Evolutionary conservation across 1,140 invertebrate species (phyloP).

Genomic region (Mylabris phalerata): DNA sequence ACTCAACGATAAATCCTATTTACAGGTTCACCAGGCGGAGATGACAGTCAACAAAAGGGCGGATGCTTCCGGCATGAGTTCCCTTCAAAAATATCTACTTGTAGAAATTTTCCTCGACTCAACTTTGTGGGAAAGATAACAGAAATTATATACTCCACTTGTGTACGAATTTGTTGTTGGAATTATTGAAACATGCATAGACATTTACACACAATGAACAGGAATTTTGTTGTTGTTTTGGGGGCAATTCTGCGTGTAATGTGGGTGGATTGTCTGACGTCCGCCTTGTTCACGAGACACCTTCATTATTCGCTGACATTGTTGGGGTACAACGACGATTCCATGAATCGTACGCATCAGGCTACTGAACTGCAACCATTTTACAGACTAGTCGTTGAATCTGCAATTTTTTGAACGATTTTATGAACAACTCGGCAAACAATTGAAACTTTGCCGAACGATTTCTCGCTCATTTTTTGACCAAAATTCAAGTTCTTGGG

Average conservation of each 20-base stretch:
- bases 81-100: no score
- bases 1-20: constrained; percentile 1
- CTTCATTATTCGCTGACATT: not conserved
- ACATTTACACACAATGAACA: constrained; percentile 34
- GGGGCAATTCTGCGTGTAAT: constrained; percentile 6
- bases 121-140: no score
- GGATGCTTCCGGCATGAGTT: no score
- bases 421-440: no score
- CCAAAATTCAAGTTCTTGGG: no score
- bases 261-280: constrained; percentile 17
- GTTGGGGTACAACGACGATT: no score
- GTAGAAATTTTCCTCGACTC: no score
- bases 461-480: no score
- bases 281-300: constrained; percentile 1
- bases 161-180: constrained; percentile 24
- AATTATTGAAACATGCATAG: constrained; percentile 35
- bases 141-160: no score
- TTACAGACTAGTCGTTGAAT: not conserved
- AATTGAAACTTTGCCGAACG: no score
- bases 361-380: not conserved
- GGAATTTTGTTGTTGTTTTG: constrained; percentile 18
- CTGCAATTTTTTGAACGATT: no score
- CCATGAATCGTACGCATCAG: no score
- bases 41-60: not conserved
- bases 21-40: not conserved